Evolutionary conservation across 2,797 vertebrate genomes (phyloP), one percentile per base, ranked within the genome.

Genomic region (Naso thynnoides): DNA sequence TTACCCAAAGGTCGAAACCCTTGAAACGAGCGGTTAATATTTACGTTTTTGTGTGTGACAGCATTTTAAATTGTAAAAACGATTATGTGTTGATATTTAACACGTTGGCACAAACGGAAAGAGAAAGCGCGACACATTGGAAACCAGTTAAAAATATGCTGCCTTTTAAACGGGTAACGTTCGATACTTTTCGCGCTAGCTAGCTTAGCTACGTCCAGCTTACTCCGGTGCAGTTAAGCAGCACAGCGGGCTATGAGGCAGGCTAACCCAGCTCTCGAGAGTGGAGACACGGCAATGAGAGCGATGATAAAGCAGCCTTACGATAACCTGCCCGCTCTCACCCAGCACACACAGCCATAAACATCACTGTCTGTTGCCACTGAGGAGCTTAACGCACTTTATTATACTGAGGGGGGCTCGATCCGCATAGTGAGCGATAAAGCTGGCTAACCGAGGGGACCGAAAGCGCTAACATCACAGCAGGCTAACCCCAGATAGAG

Each of bases 401-500:
- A 7, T 18, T 6, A 16, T 41, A 36, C 13, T 36, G 2, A 41
- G 14, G 15, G 8, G 31, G 8, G 16, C 54, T 29, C 31, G 1
- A 33, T 16, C 52, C 5, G 24, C 10, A 15, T 1, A 65, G 42
- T 16, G 38, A 49, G 67, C 56, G 48, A 59, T 19, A 23, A 62
- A 39, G 26, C 64, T 8, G 75, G 63, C 65, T 69, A 61, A 76
- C 45, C 49, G 29, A 60, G 33, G 41, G 56, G 21, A 82, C 54
- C 26, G 42, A 56, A 0, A 73, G 61, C 75, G 71, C 60, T 80
- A 82, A 79, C 81, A 42, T 36, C 18, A 73, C 29, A 49, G 56
- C 81, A 36, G 67, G 71, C 81, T 82, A 81, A 80, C 83, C 79
- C 67, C 66, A 36, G 27, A 45, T 14, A 42, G 50, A 55, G 52